Evolutionary conservation across 2,797 vertebrate species (phyloP), one percentile per base, ranked within the genome.

Genomic region (Coregonus ussuriensis): DNA sequence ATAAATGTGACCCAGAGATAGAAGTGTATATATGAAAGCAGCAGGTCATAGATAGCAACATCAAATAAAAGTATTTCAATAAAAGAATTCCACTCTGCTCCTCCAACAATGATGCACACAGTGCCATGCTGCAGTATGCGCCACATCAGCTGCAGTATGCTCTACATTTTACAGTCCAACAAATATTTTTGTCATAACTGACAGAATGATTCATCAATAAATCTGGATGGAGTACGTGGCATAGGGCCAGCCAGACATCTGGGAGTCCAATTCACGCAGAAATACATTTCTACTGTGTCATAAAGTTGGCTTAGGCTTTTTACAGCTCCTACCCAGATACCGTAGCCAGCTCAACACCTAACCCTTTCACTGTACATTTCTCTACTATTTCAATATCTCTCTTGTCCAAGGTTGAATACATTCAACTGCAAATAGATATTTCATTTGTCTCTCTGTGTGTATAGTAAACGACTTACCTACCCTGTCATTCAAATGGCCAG

Each of bases 171-270:
- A 78, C 68, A 53, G 53, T 75, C 66, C 18, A 71, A 78, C 72
- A 69, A 79, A 83, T 53, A 76, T 76, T 71, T 79, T 0, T 79
- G 80, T 84, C 77, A 83, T 70, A 77, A 80, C 71, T 81, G 82
- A 84, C 83, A 84, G 84, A 75, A 79, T 82, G 52, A 82, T 83
- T 79, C 87, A 84, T 88, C 80, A 79, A 87, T 85, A 83, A 70
- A 90, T 85, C 62, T 81, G 76, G 78, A 62, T 76, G 79, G 85
- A 82, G 80, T 77, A 81, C 31, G 62, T 83, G 84, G 83, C 80
- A 81, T 81, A 68, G 41, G 70, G 74, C 81, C 82, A 87, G 81
- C 41, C 41, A 47, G 41, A 87, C 84, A 82, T 85, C 83, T 87
- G 82, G 81, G 81, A 9, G 84, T 80, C 79, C 71, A 16, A 74